Conservation (phyloP, 1,140 invertebrate species). For the Drosophila arizonae region DNA sequence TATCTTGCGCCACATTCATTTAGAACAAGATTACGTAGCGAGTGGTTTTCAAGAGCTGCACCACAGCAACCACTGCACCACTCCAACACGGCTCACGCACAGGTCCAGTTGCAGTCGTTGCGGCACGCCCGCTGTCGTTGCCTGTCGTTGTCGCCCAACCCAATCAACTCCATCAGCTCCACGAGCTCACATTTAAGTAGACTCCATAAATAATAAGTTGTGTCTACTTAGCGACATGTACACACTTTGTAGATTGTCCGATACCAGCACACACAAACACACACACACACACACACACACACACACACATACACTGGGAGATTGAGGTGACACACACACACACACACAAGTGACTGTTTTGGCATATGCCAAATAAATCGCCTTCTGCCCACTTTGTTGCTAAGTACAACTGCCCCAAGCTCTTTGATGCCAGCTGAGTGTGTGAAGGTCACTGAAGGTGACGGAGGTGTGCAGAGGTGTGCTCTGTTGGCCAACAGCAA, state of each 20-base stretch:
- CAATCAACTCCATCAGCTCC: conserved; percentile 52
- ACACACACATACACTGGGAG: neutral
- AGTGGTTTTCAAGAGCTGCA: conserved; percentile 41
- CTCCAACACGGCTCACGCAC: conserved; percentile 30
- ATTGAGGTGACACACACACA: neutral
- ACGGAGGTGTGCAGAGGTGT: neutral
- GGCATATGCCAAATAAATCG: conserved; percentile 25
- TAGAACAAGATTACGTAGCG: conserved; percentile 69
- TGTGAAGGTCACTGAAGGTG: conserved; percentile 17
- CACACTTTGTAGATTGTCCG: conserved; percentile 59
- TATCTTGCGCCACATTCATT: conserved; percentile 74
- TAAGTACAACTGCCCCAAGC: conserved; percentile 7
- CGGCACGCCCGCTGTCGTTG: conserved; percentile 68
- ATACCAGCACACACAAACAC: conserved; percentile 31
- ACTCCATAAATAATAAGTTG: conserved; percentile 78
- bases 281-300: neutral
- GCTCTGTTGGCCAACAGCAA: neutral
- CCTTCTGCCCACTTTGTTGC: conserved; percentile 16
- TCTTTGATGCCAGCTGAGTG: neutral
- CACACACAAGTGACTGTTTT: conserved; percentile 9
- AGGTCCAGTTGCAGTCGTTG: conserved; percentile 4
- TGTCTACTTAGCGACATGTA: conserved; percentile 79
- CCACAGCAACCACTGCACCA: conserved; percentile 4
- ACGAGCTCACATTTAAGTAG: conserved; percentile 58
- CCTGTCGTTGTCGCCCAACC: conserved; percentile 66